Conservation (phyloP, 2,797 vertebrate species). For the Falco novaeseelandiae region DNA sequence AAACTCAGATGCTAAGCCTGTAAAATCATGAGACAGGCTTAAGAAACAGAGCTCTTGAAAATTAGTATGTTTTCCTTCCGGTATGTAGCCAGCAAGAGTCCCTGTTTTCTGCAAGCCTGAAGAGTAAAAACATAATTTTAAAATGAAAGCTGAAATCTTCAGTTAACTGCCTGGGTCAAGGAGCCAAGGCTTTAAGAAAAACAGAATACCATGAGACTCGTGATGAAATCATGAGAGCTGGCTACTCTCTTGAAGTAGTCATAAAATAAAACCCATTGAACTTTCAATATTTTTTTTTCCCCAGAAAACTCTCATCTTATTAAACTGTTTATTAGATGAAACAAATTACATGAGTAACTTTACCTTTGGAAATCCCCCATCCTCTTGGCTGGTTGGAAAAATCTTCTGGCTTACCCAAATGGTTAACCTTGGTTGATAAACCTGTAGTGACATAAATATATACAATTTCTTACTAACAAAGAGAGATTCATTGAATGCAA, state of each 20-base stretch:
- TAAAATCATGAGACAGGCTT: neutral
- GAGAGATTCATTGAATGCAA: neutral
- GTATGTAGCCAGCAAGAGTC: neutral
- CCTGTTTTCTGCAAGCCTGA: neutral
- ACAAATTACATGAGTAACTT: constrained; percentile 13
- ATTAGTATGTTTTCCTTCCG: neutral
- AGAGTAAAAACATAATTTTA: constrained; percentile 12
- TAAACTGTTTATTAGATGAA: neutral
- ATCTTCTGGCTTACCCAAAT: constrained; percentile 68
- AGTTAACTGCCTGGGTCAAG: neutral
- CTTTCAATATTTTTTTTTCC: neutral
- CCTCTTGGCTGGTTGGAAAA: constrained; percentile 70
- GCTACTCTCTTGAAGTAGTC: constrained; percentile 1
- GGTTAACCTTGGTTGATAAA: constrained; percentile 57
- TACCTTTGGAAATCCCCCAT: constrained; percentile 80
- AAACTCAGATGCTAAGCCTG: neutral
- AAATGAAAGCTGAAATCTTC: constrained; percentile 28
- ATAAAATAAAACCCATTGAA: constrained; percentile 9
- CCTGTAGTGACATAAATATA: constrained; percentile 71
- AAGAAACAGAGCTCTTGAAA: constrained; percentile 18
- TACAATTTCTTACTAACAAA: constrained; percentile 29
- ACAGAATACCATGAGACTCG: neutral
- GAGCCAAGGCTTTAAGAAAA: constrained; percentile 13
- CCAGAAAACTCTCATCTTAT: neutral
- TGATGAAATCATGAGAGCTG: constrained; percentile 16